These are phyloP conservation scores for Grapholita molesta DNA, from an alignment of 1,140 invertebrate genomes.

Conservation along the genomic window DNA sequence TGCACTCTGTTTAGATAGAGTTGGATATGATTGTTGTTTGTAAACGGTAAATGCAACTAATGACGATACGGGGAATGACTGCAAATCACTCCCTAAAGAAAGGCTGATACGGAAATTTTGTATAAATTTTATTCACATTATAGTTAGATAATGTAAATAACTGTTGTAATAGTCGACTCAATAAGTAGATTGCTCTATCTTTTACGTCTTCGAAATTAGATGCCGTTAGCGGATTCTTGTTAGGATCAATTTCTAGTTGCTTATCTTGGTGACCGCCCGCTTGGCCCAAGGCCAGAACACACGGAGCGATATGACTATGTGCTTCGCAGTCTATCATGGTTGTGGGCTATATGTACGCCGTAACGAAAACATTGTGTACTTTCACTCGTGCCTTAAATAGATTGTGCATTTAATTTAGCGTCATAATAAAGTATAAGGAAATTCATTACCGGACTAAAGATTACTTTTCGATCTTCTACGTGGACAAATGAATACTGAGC, in stretches of 20 bases:
- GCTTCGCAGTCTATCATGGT: background rate
- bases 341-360: background rate
- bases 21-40: constrained; percentile 34
- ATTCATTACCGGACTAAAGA: too few species aligned
- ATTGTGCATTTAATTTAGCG: too few species aligned
- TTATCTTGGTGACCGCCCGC: constrained; percentile 21
- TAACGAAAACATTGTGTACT: background rate
- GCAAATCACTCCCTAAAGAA: constrained; percentile 27
- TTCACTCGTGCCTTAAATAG: too few species aligned
- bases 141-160: constrained; percentile 42
- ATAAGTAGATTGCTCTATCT: constrained; percentile 34
- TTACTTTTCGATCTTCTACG: too few species aligned
- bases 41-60: constrained; percentile 7
- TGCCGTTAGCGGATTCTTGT: constrained; percentile 30
- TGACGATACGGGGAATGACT: background rate
- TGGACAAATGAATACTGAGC: too few species aligned
- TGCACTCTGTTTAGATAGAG: constrained; percentile 52
- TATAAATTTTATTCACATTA: constrained; percentile 29
- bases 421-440: too few species aligned
- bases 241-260: constrained; percentile 20
- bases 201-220: constrained; percentile 33
- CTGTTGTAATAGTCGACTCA: constrained; percentile 34
- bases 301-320: background rate
- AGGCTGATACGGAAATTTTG: constrained; percentile 39
- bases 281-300: background rate